Evolutionary conservation across 2,797 vertebrate genomes (phyloP).

Genomic region (Pogoniulus pusillus): DNA sequence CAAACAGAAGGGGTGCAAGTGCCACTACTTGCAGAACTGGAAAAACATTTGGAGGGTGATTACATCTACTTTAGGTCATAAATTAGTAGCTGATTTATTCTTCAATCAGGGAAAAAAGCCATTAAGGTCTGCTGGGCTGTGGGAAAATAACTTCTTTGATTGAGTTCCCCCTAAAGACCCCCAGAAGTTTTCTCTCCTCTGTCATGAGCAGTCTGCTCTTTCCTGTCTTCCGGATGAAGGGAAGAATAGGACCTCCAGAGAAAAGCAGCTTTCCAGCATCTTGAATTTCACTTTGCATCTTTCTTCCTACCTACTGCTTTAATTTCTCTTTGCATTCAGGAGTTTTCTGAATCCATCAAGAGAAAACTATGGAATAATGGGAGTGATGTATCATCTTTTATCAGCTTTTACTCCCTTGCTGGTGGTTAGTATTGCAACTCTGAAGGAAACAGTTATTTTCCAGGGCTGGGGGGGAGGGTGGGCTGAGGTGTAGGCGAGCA

Average conservation of each 20-base stretch:
- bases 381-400: background rate
- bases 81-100: conserved; percentile 78
- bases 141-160: conserved; percentile 84
- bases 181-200: conserved; percentile 74
- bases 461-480: background rate
- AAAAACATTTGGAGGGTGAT: conserved; percentile 34
- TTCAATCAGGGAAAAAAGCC: conserved; percentile 72
- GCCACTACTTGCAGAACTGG: background rate
- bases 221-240: conserved; percentile 81
- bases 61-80: conserved; percentile 54
- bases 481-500: background rate
- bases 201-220: conserved; percentile 79
- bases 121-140: conserved; percentile 76
- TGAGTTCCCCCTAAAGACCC: conserved; percentile 86
- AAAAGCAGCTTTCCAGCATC: conserved; percentile 82
- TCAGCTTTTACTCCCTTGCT: background rate
- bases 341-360: conserved; percentile 17
- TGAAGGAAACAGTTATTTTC: background rate
- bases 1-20: background rate
- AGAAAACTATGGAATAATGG: conserved; percentile 17
- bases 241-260: conserved; percentile 78
- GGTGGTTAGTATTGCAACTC: background rate
- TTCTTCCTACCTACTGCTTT: conserved; percentile 66
- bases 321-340: conserved; percentile 33
- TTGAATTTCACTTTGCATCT: conserved; percentile 89